Base-by-base conservation (phyloP, 2,888 invertebrate genomes). In the Epinotia demarniana region DNA sequence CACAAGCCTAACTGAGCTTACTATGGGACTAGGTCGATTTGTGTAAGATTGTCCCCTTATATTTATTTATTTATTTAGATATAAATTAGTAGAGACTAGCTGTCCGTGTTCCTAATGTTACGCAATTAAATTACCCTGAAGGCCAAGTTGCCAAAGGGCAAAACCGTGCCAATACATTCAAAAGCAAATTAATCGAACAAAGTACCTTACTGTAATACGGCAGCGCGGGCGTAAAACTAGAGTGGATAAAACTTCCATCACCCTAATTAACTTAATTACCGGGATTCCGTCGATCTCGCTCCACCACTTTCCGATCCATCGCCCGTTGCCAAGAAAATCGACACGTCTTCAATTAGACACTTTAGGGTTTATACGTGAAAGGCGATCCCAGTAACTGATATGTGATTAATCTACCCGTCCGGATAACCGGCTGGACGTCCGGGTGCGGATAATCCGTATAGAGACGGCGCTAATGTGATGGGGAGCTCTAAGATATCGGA, bases 311-410 rank as follows among this genome's bases (percentile, higher is more conserved):
- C 61, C 69, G 63, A 33, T 12, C 70, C 55, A 71, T 58, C 69
- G 62, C 71, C 67, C 77, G 67, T 70, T 74, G 58, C 75, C 55
- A 77, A 81, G 80, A 70, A 83, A 82, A 82, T 82, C 78, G 79
- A 80, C 81, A 81, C 82, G 80, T 84, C 83, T 85, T 86, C 83
- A 80, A 81, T 81, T 81, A 83, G 81, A 80, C 80, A 81, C 81
- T 77, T 77, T 73, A 73, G 78, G 79, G 78, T 82, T 84, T 53
- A 53, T 82, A 82, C 81, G 83, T 82, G 86, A 83, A 85, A 86
- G 83, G 83, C 81, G 83, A 85, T 85, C 81, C 85, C 80, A 79
- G 86, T 85, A 89, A 84, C 87, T 88, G 89, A 89, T 89, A 89
- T 87, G 87, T 88, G 87, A 88, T 88, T 90, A 89, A 88, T 89